Conservation (phyloP, 2,113 vertebrate species). For the Oxyura jamaicensis region DNA sequence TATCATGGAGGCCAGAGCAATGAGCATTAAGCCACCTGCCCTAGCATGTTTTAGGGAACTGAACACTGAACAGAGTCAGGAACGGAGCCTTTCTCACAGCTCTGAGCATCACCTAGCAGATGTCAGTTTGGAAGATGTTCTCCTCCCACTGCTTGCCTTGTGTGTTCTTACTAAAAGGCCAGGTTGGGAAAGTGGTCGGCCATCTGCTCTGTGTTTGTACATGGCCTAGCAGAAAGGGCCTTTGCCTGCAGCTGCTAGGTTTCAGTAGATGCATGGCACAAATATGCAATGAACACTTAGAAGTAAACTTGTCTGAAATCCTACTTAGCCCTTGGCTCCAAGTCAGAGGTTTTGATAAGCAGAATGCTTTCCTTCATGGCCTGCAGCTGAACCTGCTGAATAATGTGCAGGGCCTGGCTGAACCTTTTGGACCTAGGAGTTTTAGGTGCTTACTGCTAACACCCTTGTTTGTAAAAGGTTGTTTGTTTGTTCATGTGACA, state of each 20-base stretch:
- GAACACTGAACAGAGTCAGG: background rate
- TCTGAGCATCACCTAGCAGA: background rate
- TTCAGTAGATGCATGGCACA: background rate
- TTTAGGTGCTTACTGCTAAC: background rate
- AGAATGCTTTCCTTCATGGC: background rate
- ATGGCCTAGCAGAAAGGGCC: background rate
- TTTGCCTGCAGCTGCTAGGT: background rate
- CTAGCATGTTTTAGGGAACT: background rate
- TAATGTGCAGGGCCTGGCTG: background rate
- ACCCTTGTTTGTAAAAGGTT: background rate
- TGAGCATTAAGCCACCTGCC: background rate
- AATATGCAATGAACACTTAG: background rate
- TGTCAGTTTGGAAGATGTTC: background rate
- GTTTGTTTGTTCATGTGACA: background rate
- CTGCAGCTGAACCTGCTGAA: conserved; percentile 10
- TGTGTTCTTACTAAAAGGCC: background rate
- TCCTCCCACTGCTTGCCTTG: background rate
- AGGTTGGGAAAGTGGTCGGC: background rate
- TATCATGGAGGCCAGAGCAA: background rate
- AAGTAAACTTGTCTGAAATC: background rate
- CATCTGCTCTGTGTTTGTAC: background rate
- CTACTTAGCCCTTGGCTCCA: background rate
- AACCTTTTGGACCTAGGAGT: background rate
- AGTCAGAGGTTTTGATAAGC: background rate
- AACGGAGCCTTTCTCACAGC: background rate